A percentile compares a stretch with the other conserved stretches of the same genome.
These are phyloP conservation scores for Elysia crispata DNA, from an alignment of 2,888 invertebrate species.

Conservation along the genomic window DNA sequence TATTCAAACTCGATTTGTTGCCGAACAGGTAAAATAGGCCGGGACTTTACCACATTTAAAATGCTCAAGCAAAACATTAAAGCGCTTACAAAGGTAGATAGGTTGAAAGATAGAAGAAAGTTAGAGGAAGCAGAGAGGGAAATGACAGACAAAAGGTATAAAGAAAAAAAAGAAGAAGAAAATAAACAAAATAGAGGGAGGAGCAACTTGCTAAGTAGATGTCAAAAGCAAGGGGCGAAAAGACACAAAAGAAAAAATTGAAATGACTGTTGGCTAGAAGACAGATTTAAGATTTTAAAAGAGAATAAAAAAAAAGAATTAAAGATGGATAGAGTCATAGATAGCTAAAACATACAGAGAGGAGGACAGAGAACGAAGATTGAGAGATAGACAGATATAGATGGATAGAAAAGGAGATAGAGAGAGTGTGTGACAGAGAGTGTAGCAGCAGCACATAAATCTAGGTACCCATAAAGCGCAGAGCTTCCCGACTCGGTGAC, in stretches of 20 bases:
- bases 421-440: conserved; percentile 14
- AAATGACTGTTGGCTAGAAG: too few relatives aligned
- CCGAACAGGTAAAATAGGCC: too few relatives aligned
- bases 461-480: not conserved
- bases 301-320: too few relatives aligned
- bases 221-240: not conserved
- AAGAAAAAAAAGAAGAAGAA: too few relatives aligned
- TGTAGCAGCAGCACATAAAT: conserved; percentile 1
- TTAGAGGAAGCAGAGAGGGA: not conserved
- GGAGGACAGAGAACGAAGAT: too few relatives aligned
- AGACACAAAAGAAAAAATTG: conserved; percentile 6
- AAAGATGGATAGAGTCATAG: too few relatives aligned
- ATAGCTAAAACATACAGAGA: too few relatives aligned
- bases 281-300: too few relatives aligned
- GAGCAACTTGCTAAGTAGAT: not conserved
- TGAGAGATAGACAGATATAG: not conserved
- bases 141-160: too few relatives aligned
- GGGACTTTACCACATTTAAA: not conserved
- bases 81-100: not conserved
- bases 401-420: conserved; percentile 24
- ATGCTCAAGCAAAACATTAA: not conserved
- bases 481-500: not conserved
- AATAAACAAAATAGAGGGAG: too few relatives aligned
- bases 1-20: too few relatives aligned
- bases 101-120: not conserved